A percentile compares a stretch with the other conserved stretches of the same genome.
phyloP scores from a whole-genome alignment of 2,797 vertebrate genomes.

The Tokudaia muenninki region DNA sequence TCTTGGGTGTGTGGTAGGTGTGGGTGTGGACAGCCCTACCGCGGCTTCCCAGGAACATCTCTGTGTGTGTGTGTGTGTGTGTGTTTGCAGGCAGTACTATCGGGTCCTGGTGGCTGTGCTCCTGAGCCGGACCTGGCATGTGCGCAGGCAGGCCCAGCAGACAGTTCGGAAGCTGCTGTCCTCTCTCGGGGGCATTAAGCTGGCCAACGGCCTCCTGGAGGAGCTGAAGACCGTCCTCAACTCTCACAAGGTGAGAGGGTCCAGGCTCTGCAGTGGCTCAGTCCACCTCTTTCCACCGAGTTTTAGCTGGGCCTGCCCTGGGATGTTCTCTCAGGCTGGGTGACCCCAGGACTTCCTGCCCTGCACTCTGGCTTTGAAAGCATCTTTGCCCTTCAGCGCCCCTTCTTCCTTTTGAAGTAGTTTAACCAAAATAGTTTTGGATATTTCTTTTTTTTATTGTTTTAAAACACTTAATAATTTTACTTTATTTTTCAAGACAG shows the following conservation, averaged over 20 bases:
- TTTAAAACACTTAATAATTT: constrained; percentile 3
- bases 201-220: constrained; percentile 94
- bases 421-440: background rate
- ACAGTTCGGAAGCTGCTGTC: constrained; percentile 93
- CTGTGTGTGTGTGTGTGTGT: background rate
- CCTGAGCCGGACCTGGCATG: constrained; percentile 93
- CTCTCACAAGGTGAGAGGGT: constrained; percentile 93
- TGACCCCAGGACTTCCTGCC: background rate
- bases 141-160: constrained; percentile 95
- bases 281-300: background rate
- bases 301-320: background rate
- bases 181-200: constrained; percentile 92
- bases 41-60: rapidly evolving
- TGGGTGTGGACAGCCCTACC: background rate
- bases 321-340: background rate
- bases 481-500: no score
- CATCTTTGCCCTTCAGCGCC: constrained; percentile 12
- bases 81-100: constrained; percentile 93
- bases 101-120: constrained; percentile 91
- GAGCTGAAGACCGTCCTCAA: constrained; percentile 93
- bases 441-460: background rate
- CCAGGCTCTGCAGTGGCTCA: background rate
- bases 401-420: background rate
- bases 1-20: background rate
- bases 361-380: background rate